These are phyloP conservation scores for Pholis gunnellus DNA, from an alignment of 2,113 vertebrate species.

Conservation along the genomic window DNA sequence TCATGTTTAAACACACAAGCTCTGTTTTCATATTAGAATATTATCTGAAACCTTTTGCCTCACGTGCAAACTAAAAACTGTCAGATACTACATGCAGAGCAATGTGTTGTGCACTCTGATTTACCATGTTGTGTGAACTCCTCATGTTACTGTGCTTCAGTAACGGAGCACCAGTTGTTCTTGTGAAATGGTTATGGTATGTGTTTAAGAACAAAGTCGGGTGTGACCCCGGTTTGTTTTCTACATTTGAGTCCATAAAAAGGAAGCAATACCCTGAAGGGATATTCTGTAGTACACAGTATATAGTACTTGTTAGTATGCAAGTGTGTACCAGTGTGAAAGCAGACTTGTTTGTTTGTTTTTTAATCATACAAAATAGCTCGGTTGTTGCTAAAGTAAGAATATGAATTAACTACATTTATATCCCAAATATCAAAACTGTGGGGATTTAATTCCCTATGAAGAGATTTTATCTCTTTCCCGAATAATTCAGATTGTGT, in stretches of 20 bases:
- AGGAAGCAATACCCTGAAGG: not conserved
- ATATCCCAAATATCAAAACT: not conserved
- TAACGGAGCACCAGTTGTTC: slow-evolving; percentile 41
- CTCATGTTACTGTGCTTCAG: slow-evolving; percentile 39
- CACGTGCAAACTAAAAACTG: not conserved
- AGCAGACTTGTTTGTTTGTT: not conserved
- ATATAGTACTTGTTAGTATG: not conserved
- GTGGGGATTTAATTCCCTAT: not conserved
- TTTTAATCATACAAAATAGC: not conserved
- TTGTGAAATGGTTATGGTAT: slow-evolving; percentile 23
- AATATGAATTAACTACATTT: not conserved
- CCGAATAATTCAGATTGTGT: not conserved
- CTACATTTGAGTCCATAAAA: slow-evolving; percentile 19
- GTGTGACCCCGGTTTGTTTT: slow-evolving; percentile 36
- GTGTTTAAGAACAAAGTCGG: slow-evolving; percentile 18
- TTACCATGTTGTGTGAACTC: not conserved
- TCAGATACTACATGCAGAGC: not conserved
- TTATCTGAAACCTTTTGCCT: not conserved
- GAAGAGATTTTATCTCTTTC: not conserved
- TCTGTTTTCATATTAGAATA: not conserved
- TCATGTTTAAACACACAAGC: not conserved
- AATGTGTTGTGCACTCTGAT: not conserved
- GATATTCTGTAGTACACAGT: not conserved
- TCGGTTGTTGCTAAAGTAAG: not conserved
- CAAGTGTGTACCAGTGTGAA: not conserved